These are phyloP conservation scores for Thaumatotibia leucotreta DNA, from an alignment of 1,140 invertebrate species.

Conservation along the genomic window DNA sequence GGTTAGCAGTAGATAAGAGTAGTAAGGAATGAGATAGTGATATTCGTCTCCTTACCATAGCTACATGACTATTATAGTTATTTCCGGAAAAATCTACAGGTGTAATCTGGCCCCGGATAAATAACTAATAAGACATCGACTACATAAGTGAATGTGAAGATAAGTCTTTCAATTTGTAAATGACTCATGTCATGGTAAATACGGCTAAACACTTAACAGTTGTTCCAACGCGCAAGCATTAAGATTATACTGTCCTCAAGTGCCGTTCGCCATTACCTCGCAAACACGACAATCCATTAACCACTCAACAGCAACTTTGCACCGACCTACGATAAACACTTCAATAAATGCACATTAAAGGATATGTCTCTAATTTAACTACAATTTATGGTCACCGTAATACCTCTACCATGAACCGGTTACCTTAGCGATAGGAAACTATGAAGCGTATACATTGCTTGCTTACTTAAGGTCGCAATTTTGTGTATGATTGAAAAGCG, in stretches of 20 bases:
- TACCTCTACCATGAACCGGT: constrained; percentile 21
- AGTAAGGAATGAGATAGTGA: too few relatives aligned
- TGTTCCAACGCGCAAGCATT: neutral
- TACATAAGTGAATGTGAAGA: too few relatives aligned
- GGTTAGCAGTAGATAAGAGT: too few relatives aligned
- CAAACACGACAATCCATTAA: constrained; percentile 22
- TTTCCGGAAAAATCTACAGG: too few relatives aligned
- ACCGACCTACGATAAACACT: constrained; percentile 52
- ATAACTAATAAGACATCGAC: too few relatives aligned
- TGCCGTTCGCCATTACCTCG: constrained; percentile 18
- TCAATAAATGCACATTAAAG: constrained; percentile 67
- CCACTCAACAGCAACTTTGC: constrained; percentile 26
- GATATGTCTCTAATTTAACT: constrained; percentile 68
- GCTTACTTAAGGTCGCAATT: neutral
- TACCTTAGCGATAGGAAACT: neutral
- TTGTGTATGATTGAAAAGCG: neutral
- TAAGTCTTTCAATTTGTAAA: neutral
- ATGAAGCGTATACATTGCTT: constrained; percentile 19
- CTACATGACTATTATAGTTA: too few relatives aligned
- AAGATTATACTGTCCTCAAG: neutral
- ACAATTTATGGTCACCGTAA: constrained; percentile 63
- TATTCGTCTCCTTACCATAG: too few relatives aligned
- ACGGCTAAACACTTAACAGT: neutral
- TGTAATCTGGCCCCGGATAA: too few relatives aligned
- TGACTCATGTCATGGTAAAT: neutral